These are phyloP conservation scores for Drosophila kambysellisi DNA, from an alignment of 2,888 invertebrate species.

Conservation along the genomic window DNA sequence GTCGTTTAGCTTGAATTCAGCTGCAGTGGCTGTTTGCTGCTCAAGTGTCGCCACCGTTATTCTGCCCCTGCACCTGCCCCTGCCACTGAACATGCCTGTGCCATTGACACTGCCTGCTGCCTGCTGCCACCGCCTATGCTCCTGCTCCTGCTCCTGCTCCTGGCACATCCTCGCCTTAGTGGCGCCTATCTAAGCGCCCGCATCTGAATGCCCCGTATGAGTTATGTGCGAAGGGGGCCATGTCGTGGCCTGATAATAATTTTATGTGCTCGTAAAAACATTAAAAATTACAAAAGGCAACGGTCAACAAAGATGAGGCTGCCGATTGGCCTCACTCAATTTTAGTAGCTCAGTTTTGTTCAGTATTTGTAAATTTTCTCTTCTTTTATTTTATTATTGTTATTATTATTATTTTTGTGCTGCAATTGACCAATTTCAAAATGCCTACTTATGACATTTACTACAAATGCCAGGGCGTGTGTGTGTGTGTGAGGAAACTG, in stretches of 20 bases:
- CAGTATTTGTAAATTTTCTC: neutral
- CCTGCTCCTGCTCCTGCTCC: slow-evolving; percentile 1
- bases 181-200: slow-evolving; percentile 61
- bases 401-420: slow-evolving; percentile 27
- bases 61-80: slow-evolving; percentile 9
- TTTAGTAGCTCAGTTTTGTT: slow-evolving; percentile 22
- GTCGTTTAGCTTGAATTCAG: slow-evolving; percentile 57
- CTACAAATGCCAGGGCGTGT: slow-evolving; percentile 5
- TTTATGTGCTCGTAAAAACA: slow-evolving; percentile 77
- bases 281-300: slow-evolving; percentile 63
- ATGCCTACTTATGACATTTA: slow-evolving; percentile 54
- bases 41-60: slow-evolving; percentile 52
- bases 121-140: slow-evolving; percentile 23
- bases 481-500: neutral
- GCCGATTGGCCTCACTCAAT: slow-evolving; percentile 22
- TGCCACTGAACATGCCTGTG: slow-evolving; percentile 4
- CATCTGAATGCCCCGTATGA: slow-evolving; percentile 68
- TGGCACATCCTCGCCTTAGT: slow-evolving; percentile 39
- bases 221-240: slow-evolving; percentile 41
- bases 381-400: slow-evolving; percentile 18
- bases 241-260: slow-evolving; percentile 57
- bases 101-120: slow-evolving; percentile 32
- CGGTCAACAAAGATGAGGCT: slow-evolving; percentile 31
- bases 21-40: slow-evolving; percentile 50
- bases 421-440: slow-evolving; percentile 56